Conservation (phyloP, 1,140 invertebrate genomes). For the Microplitis mediator region DNA sequence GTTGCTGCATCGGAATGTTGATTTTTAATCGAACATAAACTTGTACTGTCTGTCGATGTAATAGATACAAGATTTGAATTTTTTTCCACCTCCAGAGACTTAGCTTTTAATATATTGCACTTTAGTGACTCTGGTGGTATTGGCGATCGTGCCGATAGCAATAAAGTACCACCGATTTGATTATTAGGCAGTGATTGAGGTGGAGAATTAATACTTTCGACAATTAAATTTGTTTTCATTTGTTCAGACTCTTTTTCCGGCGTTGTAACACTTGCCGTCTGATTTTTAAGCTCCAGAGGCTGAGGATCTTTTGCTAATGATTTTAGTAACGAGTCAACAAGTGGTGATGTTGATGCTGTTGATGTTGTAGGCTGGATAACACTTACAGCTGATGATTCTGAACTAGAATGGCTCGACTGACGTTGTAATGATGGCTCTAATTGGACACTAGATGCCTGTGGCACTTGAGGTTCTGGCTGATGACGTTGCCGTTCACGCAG, state of each 20-base stretch:
- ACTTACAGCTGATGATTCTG: conserved; percentile 53
- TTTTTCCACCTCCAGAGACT: conserved; percentile 52
- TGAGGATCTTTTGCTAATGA: conserved; percentile 66
- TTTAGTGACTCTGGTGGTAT: conserved; percentile 89
- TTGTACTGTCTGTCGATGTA: conserved; percentile 57
- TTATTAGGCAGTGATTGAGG: conserved; percentile 57
- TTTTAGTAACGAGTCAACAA: conserved; percentile 65
- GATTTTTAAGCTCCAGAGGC: conserved; percentile 62
- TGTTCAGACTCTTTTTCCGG: conserved; percentile 56
- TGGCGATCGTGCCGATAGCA: conserved; percentile 58
- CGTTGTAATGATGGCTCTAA: conserved; percentile 60
- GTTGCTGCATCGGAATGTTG: conserved; percentile 68
- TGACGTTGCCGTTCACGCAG: conserved; percentile 75
- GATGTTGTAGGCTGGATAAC: conserved; percentile 39
- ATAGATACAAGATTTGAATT: conserved; percentile 59
- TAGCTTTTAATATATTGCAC: conserved; percentile 91
- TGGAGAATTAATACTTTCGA: conserved; percentile 56
- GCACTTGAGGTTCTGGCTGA: conserved; percentile 49
- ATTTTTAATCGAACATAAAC: conserved; percentile 49
- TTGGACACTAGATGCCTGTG: conserved; percentile 44
- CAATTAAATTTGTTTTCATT: conserved; percentile 49
- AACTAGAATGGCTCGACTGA: conserved; percentile 63
- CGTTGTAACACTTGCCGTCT: conserved; percentile 51
- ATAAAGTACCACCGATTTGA: conserved; percentile 57
- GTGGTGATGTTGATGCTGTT: conserved; percentile 51